Conservation (phyloP, 2,888 invertebrate species). For the Holacanthella duospinosa region DNA sequence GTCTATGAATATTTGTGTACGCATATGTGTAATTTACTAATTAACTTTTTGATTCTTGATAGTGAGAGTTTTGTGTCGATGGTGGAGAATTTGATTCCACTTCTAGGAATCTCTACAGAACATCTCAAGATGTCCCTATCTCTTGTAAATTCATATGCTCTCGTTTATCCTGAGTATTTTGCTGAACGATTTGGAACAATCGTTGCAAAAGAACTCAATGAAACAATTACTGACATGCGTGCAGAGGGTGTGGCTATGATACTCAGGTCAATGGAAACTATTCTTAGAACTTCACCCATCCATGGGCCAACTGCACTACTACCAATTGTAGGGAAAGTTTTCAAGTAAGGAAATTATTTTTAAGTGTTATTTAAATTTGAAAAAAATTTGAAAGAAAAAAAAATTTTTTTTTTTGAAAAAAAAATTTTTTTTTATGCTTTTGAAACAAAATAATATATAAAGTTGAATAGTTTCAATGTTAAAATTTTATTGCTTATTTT, state of each 20-base stretch:
- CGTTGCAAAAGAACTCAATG: constrained; percentile 59
- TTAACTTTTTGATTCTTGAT: constrained; percentile 10
- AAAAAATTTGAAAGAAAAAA: not conserved
- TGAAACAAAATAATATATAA: no score
- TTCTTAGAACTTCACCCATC: constrained; percentile 60
- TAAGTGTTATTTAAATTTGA: not conserved
- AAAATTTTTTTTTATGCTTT: no score
- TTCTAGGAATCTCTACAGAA: constrained; percentile 34
- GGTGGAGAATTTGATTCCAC: constrained; percentile 33
- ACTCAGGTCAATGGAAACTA: constrained; percentile 62
- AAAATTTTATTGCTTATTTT: constrained; percentile 14
- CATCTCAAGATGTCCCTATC: constrained; percentile 33
- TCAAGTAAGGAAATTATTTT: constrained; percentile 20
- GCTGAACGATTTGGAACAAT: constrained; percentile 42
- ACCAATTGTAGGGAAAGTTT: constrained; percentile 36
- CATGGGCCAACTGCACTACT: constrained; percentile 50
- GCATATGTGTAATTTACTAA: not conserved
- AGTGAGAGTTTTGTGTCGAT: constrained; percentile 32
- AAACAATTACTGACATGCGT: constrained; percentile 65
- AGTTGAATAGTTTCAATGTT: no score
- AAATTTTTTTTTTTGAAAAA: no score
- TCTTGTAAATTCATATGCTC: constrained; percentile 34
- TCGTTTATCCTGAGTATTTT: constrained; percentile 35
- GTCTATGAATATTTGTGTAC: not conserved
- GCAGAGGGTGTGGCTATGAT: constrained; percentile 61